Percentiles rank a stretch among this genome's conserved stretches.
These are phyloP conservation scores for Trissolcus brochymenae DNA, from an alignment of 2,888 invertebrate genomes.

Conservation along the genomic window DNA sequence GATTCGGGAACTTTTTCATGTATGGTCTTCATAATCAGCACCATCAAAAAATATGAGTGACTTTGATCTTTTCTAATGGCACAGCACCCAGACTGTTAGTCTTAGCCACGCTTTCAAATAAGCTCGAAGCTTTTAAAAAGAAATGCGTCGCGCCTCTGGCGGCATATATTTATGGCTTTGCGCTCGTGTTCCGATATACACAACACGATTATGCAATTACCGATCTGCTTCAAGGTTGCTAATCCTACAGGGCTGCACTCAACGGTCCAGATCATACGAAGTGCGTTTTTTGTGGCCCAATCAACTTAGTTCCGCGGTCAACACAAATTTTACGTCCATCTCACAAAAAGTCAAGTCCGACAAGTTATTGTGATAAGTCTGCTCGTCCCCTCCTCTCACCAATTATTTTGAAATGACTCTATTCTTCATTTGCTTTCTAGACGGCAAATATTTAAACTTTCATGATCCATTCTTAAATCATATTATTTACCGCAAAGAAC, in stretches of 20 bases:
- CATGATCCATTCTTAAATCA: no score
- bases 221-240: conserved; percentile 42
- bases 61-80: conserved; percentile 53
- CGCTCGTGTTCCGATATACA: conserved; percentile 38
- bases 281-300: no score
- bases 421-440: no score
- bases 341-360: no score
- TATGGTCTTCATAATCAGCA: conserved; percentile 19
- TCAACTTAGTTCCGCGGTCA: no score
- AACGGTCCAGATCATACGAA: background rate
- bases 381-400: no score
- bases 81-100: conserved; percentile 25
- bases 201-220: conserved; percentile 60
- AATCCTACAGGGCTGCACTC: conserved; percentile 25
- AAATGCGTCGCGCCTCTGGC: conserved; percentile 48
- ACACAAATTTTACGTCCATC: no score
- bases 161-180: conserved; percentile 52
- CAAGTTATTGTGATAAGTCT: no score
- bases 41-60: conserved; percentile 28
- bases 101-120: conserved; percentile 42
- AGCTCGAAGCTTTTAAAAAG: conserved; percentile 51
- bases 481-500: no score
- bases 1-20: conserved; percentile 5
- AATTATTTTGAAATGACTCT: no score
- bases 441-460: no score